phyloP scores from a whole-genome alignment of 2,113 vertebrate species.

The Thalassarche chlororhynchos region DNA sequence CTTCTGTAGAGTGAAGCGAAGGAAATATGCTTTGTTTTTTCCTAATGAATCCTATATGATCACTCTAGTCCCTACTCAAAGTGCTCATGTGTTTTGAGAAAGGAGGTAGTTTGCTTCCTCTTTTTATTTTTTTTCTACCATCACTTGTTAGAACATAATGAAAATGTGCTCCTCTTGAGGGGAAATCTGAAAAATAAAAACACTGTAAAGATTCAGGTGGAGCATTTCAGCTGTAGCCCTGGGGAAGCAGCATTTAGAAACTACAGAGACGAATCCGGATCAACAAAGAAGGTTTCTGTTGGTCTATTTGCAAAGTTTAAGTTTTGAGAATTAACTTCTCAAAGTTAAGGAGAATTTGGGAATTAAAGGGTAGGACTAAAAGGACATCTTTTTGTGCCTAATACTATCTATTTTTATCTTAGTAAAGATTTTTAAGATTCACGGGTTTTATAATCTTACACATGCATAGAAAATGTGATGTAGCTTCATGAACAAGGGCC shows the following conservation, averaged over 20 bases:
- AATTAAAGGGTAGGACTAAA: background rate
- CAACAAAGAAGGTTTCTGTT: background rate
- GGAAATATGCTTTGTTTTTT: background rate
- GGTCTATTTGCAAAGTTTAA: background rate
- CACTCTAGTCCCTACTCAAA: background rate
- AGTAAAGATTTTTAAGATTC: background rate
- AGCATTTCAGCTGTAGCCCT: background rate
- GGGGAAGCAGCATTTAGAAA: background rate
- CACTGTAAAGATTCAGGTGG: background rate
- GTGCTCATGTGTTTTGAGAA: background rate
- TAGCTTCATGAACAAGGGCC: background rate
- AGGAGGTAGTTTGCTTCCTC: background rate
- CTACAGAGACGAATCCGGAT: background rate
- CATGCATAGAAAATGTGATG: background rate
- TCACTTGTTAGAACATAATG: background rate
- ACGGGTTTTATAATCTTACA: background rate
- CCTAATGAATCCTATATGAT: background rate
- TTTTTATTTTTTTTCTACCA: background rate
- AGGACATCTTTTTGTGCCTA: background rate
- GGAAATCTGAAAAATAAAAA: background rate
- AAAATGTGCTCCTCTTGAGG: background rate
- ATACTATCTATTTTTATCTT: background rate
- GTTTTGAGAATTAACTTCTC: background rate
- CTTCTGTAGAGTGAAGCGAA: background rate
- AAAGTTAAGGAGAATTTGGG: background rate